A percentile compares a stretch with the other conserved stretches of the same genome.
phyloP scores from a whole-genome alignment of 1,140 invertebrate species.

The Mercenaria mercenaria region DNA sequence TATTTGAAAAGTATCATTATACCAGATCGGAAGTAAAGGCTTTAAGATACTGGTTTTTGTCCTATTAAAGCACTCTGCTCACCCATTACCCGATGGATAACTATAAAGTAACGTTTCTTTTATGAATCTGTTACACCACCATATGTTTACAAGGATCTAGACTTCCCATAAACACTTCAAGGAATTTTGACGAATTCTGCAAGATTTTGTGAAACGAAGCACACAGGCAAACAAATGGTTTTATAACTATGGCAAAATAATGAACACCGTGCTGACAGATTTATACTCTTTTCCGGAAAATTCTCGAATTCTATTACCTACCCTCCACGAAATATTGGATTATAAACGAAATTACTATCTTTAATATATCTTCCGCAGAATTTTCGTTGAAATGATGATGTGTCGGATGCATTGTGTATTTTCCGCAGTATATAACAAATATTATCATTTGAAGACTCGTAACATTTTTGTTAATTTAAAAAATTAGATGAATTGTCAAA shows the following conservation, averaged over 20 bases:
- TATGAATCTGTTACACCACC: background rate
- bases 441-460: too few species aligned
- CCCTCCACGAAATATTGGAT: background rate
- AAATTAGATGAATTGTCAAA: too few species aligned
- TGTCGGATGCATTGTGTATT: too few species aligned
- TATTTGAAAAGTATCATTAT: too few species aligned
- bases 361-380: background rate
- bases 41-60: too few species aligned
- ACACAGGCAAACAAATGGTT: constrained; percentile 10
- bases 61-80: too few species aligned
- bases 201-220: background rate
- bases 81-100: too few species aligned
- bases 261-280: constrained; percentile 10
- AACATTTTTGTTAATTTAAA: too few species aligned
- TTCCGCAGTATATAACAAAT: too few species aligned
- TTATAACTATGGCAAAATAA: constrained; percentile 7
- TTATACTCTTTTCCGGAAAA: background rate
- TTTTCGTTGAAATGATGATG: too few species aligned
- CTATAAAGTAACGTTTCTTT: background rate
- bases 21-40: too few species aligned
- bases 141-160: background rate
- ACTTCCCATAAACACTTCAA: background rate
- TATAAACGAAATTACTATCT: background rate
- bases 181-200: constrained; percentile 26
- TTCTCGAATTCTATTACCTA: background rate